Conservation (phyloP, 2,888 invertebrate species). For the Petrolisthes cinctipes region DNA sequence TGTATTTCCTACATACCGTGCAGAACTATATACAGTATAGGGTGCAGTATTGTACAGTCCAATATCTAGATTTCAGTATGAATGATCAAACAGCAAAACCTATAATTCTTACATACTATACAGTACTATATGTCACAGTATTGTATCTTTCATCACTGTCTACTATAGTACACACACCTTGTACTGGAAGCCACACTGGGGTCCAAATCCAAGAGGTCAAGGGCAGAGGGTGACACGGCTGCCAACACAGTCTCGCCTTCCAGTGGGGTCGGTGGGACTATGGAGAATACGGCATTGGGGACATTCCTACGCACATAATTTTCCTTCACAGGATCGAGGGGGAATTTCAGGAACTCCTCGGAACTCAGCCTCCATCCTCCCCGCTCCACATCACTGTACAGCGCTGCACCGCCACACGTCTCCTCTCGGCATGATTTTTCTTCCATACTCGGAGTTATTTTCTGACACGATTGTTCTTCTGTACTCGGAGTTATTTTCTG, state of each 20-base stretch:
- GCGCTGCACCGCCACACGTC: neutral
- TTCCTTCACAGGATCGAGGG: neutral
- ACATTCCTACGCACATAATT: neutral
- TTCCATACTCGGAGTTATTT: neutral
- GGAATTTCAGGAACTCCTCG: neutral
- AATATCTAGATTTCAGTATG: no score
- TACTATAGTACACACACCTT: no score
- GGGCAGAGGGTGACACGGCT: conserved; percentile 17
- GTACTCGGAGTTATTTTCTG: neutral
- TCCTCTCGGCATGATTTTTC: neutral
- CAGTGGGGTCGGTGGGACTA: conserved; percentile 23
- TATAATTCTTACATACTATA: no score
- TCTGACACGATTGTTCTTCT: neutral
- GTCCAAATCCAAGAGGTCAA: conserved; percentile 30
- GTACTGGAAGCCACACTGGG: neutral
- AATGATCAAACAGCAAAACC: no score
- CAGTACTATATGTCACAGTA: no score
- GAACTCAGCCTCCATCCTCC: neutral
- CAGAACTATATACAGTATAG: no score
- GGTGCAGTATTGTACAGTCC: no score
- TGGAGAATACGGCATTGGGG: conserved; percentile 8
- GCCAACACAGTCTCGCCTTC: conserved; percentile 23
- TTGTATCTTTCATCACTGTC: no score
- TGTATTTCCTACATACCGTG: no score
- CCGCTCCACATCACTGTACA: neutral